Conservation (phyloP, 2,888 invertebrate genomes). For the Melolontha melolontha region DNA sequence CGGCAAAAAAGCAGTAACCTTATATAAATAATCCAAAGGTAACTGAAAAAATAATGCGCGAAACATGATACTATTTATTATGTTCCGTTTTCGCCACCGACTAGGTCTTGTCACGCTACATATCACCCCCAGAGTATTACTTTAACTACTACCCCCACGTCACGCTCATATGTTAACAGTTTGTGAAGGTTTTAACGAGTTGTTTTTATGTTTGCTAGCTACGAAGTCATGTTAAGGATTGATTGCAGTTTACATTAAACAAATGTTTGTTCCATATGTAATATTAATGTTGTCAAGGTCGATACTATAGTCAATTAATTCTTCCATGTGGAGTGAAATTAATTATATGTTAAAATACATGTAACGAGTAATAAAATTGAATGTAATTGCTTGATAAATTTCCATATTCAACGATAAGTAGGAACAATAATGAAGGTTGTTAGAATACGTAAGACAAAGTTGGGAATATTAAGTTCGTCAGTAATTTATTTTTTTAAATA, state of each 20-base stretch:
- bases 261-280: neutral
- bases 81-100: neutral
- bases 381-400: neutral
- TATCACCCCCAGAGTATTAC: slow-evolving; percentile 12
- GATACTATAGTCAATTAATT: slow-evolving; percentile 8
- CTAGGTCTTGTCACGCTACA: slow-evolving; percentile 5
- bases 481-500: no score
- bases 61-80: neutral
- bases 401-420: no score
- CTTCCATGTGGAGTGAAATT: neutral
- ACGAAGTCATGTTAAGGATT: neutral
- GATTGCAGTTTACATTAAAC: neutral
- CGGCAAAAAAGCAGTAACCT: no score
- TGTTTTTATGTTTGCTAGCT: neutral
- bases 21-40: neutral
- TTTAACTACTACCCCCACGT: neutral
- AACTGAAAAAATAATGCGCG: slow-evolving; percentile 4
- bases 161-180: slow-evolving; percentile 6
- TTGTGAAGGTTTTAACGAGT: neutral
- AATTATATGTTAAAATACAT: neutral
- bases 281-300: slow-evolving; percentile 1
- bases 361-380: neutral
- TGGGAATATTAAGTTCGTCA: no score
- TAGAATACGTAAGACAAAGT: no score
- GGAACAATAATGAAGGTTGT: no score